Conservation (phyloP, 1,140 invertebrate genomes). For the Diprion similis region DNA sequence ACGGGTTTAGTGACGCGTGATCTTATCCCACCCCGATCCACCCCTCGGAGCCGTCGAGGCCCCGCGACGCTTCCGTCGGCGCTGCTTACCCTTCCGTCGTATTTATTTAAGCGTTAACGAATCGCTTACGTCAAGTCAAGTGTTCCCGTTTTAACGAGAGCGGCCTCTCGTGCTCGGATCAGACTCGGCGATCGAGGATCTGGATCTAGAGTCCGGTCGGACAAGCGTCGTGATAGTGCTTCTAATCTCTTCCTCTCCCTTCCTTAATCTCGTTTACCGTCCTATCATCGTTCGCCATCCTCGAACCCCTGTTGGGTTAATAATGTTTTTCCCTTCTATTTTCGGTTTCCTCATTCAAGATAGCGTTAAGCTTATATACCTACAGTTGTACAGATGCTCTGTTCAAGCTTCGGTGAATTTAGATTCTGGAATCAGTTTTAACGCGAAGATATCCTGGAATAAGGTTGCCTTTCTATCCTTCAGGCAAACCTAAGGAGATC, state of each 20-base stretch:
- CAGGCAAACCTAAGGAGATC: too few species aligned
- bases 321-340: neutral
- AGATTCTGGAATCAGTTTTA: too few species aligned
- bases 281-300: neutral
- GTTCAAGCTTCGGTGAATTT: too few species aligned
- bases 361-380: too few species aligned
- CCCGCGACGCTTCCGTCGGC: too few species aligned
- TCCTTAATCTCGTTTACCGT: neutral
- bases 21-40: neutral
- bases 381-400: too few species aligned
- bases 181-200: neutral
- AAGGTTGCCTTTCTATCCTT: too few species aligned
- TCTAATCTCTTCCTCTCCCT: neutral
- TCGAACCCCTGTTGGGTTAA: neutral
- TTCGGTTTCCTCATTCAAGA: too few species aligned
- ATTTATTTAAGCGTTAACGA: slow-evolving; percentile 8
- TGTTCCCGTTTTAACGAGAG: slow-evolving; percentile 1
- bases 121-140: slow-evolving; percentile 5
- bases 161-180: neutral
- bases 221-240: neutral
- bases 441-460: too few species aligned
- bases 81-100: slow-evolving; percentile 4
- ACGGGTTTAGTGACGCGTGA: neutral
- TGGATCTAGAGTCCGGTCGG: neutral
- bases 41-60: neutral